phyloP scores from a whole-genome alignment of 1,140 invertebrate species.

The Drosophila pallidifrons region DNA sequence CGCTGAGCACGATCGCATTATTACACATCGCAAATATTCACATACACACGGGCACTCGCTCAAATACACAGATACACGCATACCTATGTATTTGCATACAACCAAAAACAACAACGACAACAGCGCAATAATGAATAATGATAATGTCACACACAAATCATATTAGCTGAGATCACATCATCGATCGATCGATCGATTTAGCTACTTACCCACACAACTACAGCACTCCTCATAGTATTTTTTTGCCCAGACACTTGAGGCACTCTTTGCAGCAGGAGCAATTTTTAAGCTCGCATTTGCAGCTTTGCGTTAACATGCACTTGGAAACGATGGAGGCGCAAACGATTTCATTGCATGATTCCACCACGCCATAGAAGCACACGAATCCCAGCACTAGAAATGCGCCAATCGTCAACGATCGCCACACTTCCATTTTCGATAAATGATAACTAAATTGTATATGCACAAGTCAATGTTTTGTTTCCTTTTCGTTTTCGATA shows the following conservation, averaged over 20 bases:
- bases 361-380: conserved; percentile 73
- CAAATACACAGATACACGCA: conserved; percentile 25
- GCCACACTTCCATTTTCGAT: conserved; percentile 72
- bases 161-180: conserved; percentile 53
- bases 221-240: conserved; percentile 97
- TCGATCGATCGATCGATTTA: conserved; percentile 28
- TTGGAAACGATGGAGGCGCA: conserved; percentile 94
- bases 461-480: conserved; percentile 1
- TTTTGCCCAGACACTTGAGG: conserved; percentile 93
- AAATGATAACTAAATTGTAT: conserved; percentile 4
- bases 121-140: conserved; percentile 54
- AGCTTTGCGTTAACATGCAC: conserved; percentile 97
- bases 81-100: conserved; percentile 26
- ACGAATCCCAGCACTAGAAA: conserved; percentile 65
- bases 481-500: not conserved
- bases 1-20: not conserved
- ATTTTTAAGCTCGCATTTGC: conserved; percentile 96
- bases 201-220: conserved; percentile 90
- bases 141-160: conserved; percentile 44
- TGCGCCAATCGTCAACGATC: conserved; percentile 69
- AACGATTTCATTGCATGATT: conserved; percentile 83
- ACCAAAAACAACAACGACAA: conserved; percentile 49
- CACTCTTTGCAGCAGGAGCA: conserved; percentile 97
- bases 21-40: conserved; percentile 35
- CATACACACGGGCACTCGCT: conserved; percentile 34